These are phyloP conservation scores for Nanorana parkeri DNA, from an alignment of 2,113 vertebrate genomes.

Conservation along the genomic window DNA sequence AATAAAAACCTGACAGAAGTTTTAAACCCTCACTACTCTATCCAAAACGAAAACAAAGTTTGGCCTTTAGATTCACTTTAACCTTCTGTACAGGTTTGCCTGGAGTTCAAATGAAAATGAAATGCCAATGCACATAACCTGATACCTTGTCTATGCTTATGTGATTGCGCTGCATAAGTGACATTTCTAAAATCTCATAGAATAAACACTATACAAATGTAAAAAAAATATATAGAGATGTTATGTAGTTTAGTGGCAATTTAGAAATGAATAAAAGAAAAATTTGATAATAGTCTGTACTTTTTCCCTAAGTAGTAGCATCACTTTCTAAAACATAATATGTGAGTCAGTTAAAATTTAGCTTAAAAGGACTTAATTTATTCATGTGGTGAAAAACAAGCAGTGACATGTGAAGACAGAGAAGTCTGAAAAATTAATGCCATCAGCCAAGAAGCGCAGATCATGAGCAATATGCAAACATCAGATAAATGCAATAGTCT, in stretches of 20 bases:
- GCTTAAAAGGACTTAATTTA: slow-evolving; percentile 46
- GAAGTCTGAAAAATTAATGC: slow-evolving; percentile 48
- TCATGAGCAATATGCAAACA: slow-evolving; percentile 43
- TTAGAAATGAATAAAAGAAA: not conserved
- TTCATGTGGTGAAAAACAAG: slow-evolving; percentile 47
- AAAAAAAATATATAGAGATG: not conserved
- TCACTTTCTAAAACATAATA: slow-evolving; percentile 44
- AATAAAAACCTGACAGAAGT: no score
- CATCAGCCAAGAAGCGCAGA: slow-evolving; percentile 37
- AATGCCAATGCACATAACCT: no score
- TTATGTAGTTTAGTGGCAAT: not conserved
- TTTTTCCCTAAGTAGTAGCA: slow-evolving; percentile 20
- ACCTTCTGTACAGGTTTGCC: no score
- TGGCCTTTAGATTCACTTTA: no score
- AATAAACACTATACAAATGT: no score
- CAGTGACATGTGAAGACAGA: slow-evolving; percentile 39
- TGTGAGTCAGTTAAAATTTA: slow-evolving; percentile 31
- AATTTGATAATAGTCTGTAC: not conserved
- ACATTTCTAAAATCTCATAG: no score
- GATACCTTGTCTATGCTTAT: no score
- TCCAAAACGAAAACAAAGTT: no score
- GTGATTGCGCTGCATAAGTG: no score
- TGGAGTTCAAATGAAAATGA: no score
- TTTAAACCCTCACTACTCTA: no score
- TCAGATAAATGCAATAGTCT: slow-evolving; percentile 41